phyloP scores from a whole-genome alignment of 92 coral and sea anemone genomes.

The Blastomussa wellsi region DNA sequence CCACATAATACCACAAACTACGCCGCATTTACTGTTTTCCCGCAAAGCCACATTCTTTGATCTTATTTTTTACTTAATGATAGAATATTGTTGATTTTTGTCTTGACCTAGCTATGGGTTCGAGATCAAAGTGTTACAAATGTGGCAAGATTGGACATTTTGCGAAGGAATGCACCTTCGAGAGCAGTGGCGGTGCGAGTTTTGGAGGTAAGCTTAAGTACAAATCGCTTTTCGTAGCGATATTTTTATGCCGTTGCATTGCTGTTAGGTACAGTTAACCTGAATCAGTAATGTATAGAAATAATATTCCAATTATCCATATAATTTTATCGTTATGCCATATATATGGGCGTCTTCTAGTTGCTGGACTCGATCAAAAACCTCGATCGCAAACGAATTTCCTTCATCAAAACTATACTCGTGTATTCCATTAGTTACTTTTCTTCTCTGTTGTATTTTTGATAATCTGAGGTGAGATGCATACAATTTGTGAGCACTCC shows the following conservation, averaged over 20 bases:
- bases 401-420: background rate
- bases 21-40: background rate
- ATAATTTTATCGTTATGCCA: background rate
- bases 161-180: constrained; percentile 85
- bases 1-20: background rate
- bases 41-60: background rate
- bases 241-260: background rate
- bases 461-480: background rate
- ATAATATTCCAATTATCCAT: background rate
- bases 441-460: background rate
- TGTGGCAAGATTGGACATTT: constrained; percentile 88
- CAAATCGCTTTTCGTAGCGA: background rate
- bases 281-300: background rate
- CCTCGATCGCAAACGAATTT: background rate
- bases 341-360: background rate
- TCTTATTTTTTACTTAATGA: background rate
- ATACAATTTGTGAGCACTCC: background rate
- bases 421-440: background rate
- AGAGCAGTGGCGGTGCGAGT: constrained; percentile 57
- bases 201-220: constrained; percentile 38
- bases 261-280: background rate
- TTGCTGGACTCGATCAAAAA: background rate
- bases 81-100: background rate
- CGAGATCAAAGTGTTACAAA: constrained; percentile 64
- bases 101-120: constrained; percentile 15